These are phyloP conservation scores for Gambusia affinis DNA, from an alignment of 2,113 vertebrate genomes.

Conservation along the genomic window DNA sequence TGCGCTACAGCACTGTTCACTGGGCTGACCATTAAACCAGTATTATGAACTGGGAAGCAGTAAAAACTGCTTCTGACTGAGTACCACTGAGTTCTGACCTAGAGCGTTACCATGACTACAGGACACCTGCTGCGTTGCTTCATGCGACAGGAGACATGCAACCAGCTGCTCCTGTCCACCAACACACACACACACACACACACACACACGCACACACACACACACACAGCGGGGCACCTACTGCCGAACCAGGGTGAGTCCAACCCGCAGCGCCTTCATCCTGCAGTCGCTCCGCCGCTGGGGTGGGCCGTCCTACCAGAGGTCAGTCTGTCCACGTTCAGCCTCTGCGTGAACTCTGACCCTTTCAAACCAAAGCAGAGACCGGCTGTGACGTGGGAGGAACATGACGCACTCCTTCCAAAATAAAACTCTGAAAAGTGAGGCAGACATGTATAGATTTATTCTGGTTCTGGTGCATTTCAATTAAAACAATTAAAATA, in stretches of 20 bases:
- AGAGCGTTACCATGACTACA: neutral
- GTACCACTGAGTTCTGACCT: neutral
- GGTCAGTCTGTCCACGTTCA: neutral
- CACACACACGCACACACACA: no score
- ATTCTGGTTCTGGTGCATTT: neutral
- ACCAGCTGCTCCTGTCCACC: neutral
- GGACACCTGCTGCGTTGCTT: neutral
- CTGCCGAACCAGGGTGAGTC: constrained; percentile 78
- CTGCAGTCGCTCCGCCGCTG: neutral
- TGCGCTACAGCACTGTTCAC: neutral
- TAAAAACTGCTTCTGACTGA: neutral
- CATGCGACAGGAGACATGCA: neutral
- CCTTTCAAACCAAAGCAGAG: neutral
- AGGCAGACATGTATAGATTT: no score
- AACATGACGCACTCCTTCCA: neutral
- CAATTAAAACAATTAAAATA: no score
- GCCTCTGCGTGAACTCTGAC: neutral
- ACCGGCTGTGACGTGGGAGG: neutral
- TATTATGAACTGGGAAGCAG: no score
- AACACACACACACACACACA: no score
- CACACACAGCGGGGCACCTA: constrained; percentile 32
- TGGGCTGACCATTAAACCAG: neutral
- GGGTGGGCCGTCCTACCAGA: no score
- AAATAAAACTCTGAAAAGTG: neutral
- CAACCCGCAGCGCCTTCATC: constrained; percentile 60